Evolutionary conservation across 1,140 invertebrate species (phyloP), one percentile per base, ranked within the genome.

Genomic region (Bombus haemorrhoidalis): DNA sequence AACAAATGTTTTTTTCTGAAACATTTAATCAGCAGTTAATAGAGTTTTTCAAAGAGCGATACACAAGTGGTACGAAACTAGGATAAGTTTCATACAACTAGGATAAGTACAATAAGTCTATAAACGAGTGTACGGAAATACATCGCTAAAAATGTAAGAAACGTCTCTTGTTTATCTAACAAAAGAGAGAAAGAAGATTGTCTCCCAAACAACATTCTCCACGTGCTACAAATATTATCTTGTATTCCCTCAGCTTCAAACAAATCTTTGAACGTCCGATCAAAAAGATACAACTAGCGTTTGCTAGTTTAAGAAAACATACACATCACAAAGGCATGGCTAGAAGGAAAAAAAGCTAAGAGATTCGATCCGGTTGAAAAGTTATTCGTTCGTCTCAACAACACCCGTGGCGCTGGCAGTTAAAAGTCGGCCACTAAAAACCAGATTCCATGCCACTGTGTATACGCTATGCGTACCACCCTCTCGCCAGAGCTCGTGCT

Each of bases 371-470:
- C 28, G 15, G 37, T 62, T 6, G 39, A 43, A 57, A 59, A 59
- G 37, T 53, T 57, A 59, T 32, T 39, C 32, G n/a, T 13, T 15
- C 0, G 32, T n/a, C 13, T 25, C n/a, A 28, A 8, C 28, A 22
- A 28, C 47, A 81, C 34, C n/a, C 37, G 32, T 6, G 28, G n/a
- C 3, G 57, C 22, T 15, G 32, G 28, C 41, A 43, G 39, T 62
- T 43, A 59, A n/a, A 59, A 62, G 28, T 59, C 53, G 53, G 37
- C 3, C 28, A 39, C 22, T 64, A 47, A 75, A 74, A 75, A 75
- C 71, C 71, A 75, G 72, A 83, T 83, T 66, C 64, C 62, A 37
- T 59, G 74, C 41, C 34, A 53, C 59, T 53, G 59, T 64, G 12
- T 53, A 53, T 53, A 62, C 59, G 13, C 13, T 32, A 34, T 28